These are phyloP conservation scores for Muntiacus muntjak DNA, from an alignment of 2,113 vertebrate genomes.

Conservation along the genomic window DNA sequence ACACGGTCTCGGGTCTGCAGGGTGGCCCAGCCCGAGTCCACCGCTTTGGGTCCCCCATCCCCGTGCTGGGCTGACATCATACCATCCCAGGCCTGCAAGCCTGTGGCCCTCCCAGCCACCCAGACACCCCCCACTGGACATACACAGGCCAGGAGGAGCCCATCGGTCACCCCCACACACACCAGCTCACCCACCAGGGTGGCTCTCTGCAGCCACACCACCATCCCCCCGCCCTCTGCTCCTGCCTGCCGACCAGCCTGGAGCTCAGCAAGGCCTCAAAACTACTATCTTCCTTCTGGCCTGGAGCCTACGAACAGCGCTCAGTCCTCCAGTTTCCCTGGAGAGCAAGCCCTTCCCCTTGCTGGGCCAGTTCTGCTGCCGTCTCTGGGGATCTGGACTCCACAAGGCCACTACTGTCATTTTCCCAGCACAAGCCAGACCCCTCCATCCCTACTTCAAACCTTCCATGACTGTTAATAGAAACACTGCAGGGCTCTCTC, in stretches of 20 bases:
- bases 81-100: neutral
- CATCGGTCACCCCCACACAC: neutral
- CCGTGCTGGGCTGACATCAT: neutral
- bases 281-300: neutral
- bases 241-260: neutral
- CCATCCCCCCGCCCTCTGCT: neutral
- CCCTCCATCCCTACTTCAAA: rapidly evolving
- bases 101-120: neutral
- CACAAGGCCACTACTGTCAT: rapidly evolving
- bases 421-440: neutral
- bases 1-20: neutral
- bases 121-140: neutral
- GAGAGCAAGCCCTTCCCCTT: neutral
- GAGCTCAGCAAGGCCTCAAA: neutral
- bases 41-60: rapidly evolving
- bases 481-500: neutral
- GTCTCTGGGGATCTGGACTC: neutral
- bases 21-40: neutral
- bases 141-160: neutral
- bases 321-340: neutral
- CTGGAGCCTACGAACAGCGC: neutral
- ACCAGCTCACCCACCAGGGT: neutral
- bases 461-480: rapidly evolving
- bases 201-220: neutral
- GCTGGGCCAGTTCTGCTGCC: rapidly evolving